phyloP scores from a whole-genome alignment of 2,888 invertebrate species.

The Neoitamus cyanurus region DNA sequence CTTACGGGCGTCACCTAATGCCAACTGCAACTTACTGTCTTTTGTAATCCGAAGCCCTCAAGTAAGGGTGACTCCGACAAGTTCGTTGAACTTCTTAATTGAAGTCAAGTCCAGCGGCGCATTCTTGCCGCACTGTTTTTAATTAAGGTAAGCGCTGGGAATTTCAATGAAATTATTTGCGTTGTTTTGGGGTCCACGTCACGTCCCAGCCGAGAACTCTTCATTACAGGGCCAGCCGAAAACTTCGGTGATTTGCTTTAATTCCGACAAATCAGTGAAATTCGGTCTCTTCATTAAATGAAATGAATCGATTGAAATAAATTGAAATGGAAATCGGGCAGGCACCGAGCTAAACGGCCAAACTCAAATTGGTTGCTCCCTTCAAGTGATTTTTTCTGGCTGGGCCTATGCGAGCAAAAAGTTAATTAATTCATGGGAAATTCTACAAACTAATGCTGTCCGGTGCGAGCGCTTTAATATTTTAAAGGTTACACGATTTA shows the following conservation, averaged over 20 bases:
- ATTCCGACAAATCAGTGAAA: background rate
- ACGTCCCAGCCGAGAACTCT: background rate
- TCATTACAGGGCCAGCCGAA: background rate
- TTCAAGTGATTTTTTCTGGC: background rate
- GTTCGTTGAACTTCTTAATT: constrained; percentile 5
- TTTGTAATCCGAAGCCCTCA: background rate
- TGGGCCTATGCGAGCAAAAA: background rate
- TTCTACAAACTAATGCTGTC: background rate
- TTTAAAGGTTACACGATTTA: background rate
- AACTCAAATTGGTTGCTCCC: constrained; percentile 3
- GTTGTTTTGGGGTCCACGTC: background rate
- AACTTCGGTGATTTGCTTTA: background rate
- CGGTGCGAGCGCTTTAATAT: background rate
- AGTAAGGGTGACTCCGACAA: background rate
- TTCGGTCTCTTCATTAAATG: background rate
- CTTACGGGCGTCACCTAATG: background rate
- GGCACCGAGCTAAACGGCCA: background rate
- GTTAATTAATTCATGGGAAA: background rate
- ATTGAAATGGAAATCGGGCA: background rate
- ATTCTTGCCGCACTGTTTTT: background rate
- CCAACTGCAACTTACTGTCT: background rate
- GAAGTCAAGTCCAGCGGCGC: background rate
- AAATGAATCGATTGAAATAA: constrained; percentile 9
- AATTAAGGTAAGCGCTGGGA: background rate
- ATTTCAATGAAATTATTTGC: constrained; percentile 1